Percentiles rank a stretch among this genome's conserved stretches.
Conservation (phyloP, 1,140 invertebrate genomes). For the Saccostrea echinata region DNA sequence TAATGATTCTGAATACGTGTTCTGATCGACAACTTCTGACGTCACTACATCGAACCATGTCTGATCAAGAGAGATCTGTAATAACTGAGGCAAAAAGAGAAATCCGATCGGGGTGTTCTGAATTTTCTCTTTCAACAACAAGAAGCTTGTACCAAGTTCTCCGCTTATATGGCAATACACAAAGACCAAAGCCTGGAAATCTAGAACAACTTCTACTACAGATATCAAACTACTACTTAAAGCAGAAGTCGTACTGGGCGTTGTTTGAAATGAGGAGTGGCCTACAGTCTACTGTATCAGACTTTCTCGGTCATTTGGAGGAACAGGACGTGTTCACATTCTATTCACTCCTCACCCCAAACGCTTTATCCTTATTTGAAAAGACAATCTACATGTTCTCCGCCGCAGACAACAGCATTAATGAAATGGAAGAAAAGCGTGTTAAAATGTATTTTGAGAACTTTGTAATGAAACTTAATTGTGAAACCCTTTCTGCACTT, state of each 20-base stretch:
- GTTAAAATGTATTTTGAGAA: conserved; percentile 55
- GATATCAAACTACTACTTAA: conserved; percentile 42
- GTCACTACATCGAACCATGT: conserved; percentile 53
- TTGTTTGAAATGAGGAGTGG: conserved; percentile 44
- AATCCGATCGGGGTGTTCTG: conserved; percentile 30
- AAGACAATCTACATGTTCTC: conserved; percentile 53
- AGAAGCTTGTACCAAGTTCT: conserved; percentile 49
- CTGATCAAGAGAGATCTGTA: conserved; percentile 42
- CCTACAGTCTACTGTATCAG: conserved; percentile 18
- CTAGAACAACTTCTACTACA: conserved; percentile 40
- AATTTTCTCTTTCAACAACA: conserved; percentile 7
- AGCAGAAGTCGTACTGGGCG: conserved; percentile 51
- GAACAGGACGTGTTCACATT: conserved; percentile 55
- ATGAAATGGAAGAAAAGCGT: conserved; percentile 56
- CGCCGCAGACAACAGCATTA: conserved; percentile 18
- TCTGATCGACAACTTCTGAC: conserved; percentile 52
- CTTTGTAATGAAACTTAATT: conserved; percentile 49
- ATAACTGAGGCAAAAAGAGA: conserved; percentile 48
- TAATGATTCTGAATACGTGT: conserved; percentile 45
- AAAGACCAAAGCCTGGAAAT: conserved; percentile 31
- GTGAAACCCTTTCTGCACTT: conserved; percentile 20
- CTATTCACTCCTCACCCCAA: conserved; percentile 48
- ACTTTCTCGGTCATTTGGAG: conserved; percentile 42
- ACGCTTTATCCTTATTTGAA: conserved; percentile 51
- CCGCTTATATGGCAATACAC: conserved; percentile 45